A percentile compares a stretch with the other conserved stretches of the same genome.
These are phyloP conservation scores for Anthonomus grandis DNA, from an alignment of 1,140 invertebrate genomes.

Conservation along the genomic window DNA sequence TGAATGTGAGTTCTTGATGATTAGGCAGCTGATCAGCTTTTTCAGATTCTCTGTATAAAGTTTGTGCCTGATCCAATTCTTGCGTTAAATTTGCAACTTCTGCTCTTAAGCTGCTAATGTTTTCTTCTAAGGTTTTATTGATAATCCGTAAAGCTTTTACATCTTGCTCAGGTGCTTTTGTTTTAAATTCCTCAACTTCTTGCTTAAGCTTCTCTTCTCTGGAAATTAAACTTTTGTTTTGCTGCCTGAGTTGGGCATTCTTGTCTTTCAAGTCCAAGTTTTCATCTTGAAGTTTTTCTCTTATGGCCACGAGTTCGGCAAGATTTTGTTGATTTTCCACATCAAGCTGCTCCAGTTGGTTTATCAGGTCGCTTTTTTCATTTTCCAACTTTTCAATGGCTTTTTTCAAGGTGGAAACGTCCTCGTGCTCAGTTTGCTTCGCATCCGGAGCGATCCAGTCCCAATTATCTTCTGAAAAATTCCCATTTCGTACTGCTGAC, in stretches of 20 bases:
- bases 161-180: conserved; percentile 4
- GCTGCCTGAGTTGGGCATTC: conserved; percentile 50
- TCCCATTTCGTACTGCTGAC: conserved; percentile 4
- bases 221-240: conserved; percentile 29
- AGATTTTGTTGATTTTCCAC: conserved; percentile 42
- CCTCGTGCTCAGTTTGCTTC: not conserved
- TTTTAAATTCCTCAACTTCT: conserved; percentile 10
- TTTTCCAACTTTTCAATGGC: conserved; percentile 35
- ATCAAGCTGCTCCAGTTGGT: conserved; percentile 43
- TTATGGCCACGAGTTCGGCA: conserved; percentile 39
- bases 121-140: not conserved
- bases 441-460: conserved; percentile 16
- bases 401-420: conserved; percentile 21
- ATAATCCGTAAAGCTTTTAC: not conserved
- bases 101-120: not conserved
- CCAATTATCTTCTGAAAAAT: conserved; percentile 15
- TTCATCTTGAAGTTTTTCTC: conserved; percentile 54
- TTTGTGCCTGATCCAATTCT: conserved; percentile 15
- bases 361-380: conserved; percentile 41
- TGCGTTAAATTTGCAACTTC: too few species aligned
- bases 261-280: conserved; percentile 53
- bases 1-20: conserved; percentile 14
- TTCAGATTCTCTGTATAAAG: too few species aligned
- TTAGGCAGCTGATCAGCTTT: too few species aligned
- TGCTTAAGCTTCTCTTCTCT: conserved; percentile 35